Base-by-base conservation (phyloP, 2,888 invertebrate genomes). In the Gortyna flavago region DNA sequence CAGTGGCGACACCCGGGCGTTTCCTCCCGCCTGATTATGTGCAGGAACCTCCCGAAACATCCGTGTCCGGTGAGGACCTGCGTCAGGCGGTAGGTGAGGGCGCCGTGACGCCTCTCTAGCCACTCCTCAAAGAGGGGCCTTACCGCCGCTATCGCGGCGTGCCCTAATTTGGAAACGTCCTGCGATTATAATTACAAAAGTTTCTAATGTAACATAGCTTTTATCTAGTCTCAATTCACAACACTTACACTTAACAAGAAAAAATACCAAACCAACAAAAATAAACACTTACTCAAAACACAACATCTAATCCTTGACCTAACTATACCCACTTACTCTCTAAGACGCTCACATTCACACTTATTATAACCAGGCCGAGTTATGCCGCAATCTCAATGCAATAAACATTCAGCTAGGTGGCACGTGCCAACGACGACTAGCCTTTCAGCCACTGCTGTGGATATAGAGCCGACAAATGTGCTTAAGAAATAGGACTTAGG, bases 381-480 rank as follows among this genome's bases (percentile, higher is more conserved):
- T 94, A 93, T 93, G 91, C 92, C 92, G 93, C 93, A 95, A 94
- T 94, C 94, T 94, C 93, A 93, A 93, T 93, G 94, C 92, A 95
- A 95, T 95, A 95, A 95, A 94, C 94, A 94, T 94, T 92, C 90
- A 92, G 91, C 89, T 86, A 82, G 90, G 90, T 85, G 89, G 93
- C 93, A 94, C 95, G 94, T 94, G 94, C 92, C 89, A 85, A 81
- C 93, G 92, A 93, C 92, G 92, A 92, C 89, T 90, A 82, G 88
- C 89, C 87, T 89, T 89, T 89, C 85, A 79, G 77, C 79, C 87
- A 81, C 84, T 81, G 84, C 84, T 89, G 85, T 77, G 85, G 93
- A 94, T 89, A 90, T 93, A 93, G 81, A 93, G 87, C 83, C 71
- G 88, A 89, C 81, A 83, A 93, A 92, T 89, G 86, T 75, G 85